Percentiles rank a stretch among this genome's conserved stretches.
Evolutionary conservation across 2,797 vertebrate genomes (phyloP).

Genomic region (Amazonetta brasiliensis): DNA sequence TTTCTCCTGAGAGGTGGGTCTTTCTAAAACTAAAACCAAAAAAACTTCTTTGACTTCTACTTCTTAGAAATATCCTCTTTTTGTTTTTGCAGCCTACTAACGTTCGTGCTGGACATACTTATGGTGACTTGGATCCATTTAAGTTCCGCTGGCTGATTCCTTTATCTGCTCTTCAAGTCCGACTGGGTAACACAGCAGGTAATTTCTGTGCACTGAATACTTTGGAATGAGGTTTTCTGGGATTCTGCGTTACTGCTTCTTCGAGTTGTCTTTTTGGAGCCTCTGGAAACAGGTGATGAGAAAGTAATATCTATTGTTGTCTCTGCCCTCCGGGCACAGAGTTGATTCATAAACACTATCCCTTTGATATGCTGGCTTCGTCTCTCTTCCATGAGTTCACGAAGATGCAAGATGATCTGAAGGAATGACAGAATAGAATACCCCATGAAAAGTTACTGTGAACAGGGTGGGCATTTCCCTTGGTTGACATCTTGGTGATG

Average conservation of each 20-base stretch:
- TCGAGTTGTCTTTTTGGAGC: neutral
- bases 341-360: neutral
- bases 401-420: neutral
- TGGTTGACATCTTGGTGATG: neutral
- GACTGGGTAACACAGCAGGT: slow-evolving; percentile 95
- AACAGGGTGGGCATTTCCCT: neutral
- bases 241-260: neutral
- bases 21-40: neutral
- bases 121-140: slow-evolving; percentile 90
- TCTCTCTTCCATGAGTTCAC: neutral
- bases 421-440: neutral
- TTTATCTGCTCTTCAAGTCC: slow-evolving; percentile 93
- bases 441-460: neutral
- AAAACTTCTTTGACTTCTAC: neutral
- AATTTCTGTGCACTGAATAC: neutral
- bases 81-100: slow-evolving; percentile 78
- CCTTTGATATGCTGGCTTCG: neutral
- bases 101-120: slow-evolving; percentile 83
- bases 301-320: neutral
- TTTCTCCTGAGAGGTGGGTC: slow-evolving; percentile 10
- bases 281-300: neutral
- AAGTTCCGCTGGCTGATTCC: slow-evolving; percentile 98
- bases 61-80: neutral
- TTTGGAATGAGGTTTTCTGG: neutral
- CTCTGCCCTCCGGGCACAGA: neutral